A percentile compares a stretch with the other conserved stretches of the same genome.
Conservation (phyloP, 2,113 vertebrate species). For the Aegithalos caudatus region DNA sequence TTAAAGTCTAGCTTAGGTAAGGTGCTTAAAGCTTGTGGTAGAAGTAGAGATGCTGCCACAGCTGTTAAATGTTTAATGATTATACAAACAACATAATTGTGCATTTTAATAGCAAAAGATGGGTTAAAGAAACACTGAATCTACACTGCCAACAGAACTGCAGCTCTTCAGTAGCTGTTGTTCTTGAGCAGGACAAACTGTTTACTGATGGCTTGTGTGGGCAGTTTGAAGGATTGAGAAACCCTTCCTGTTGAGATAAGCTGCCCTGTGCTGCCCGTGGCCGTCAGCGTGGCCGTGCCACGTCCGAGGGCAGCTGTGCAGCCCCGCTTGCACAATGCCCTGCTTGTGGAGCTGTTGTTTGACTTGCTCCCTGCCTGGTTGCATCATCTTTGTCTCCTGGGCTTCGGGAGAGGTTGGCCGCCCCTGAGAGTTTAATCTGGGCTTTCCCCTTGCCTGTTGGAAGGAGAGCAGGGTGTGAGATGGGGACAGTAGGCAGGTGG, state of each 20-base stretch:
- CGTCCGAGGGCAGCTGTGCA: not conserved
- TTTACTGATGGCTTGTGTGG: not conserved
- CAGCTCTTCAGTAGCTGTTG: not conserved
- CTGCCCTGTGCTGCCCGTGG: not conserved
- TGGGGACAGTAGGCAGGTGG: not conserved
- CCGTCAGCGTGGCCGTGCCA: not conserved
- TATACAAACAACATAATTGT: not conserved
- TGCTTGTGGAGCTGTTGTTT: constrained; percentile 27
- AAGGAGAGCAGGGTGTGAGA: not conserved
- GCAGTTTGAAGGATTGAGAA: not conserved
- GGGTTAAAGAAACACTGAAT: not conserved
- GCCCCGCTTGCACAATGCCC: constrained; percentile 29
- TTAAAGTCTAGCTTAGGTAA: not conserved
- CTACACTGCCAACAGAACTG: not conserved
- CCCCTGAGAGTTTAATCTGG: not conserved
- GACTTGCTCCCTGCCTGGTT: not conserved
- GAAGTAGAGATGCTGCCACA: not conserved
- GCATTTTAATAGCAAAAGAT: not conserved
- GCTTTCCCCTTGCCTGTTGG: not conserved
- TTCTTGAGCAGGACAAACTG: not conserved
- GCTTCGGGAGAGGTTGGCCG: not conserved
- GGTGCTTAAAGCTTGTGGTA: not conserved
- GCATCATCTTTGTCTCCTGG: constrained; percentile 3
- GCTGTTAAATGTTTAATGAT: not conserved
- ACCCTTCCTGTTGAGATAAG: constrained; percentile 15